Evolutionary conservation across 2,113 vertebrate genomes (phyloP), one percentile per base, ranked within the genome.

Genomic region (Verasper variegatus): DNA sequence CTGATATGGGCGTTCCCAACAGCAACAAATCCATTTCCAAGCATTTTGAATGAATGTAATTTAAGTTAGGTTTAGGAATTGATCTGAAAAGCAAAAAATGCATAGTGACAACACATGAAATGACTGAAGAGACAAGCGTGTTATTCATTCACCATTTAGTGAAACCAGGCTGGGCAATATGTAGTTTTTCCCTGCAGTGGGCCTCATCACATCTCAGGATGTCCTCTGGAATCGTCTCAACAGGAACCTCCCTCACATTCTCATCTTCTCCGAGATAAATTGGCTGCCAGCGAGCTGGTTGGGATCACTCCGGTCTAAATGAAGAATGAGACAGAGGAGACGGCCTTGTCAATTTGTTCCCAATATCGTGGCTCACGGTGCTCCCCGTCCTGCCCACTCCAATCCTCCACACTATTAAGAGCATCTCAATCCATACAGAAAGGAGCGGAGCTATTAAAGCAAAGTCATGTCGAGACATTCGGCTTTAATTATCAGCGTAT

Each of bases 321-420:
- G 92, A 94, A 90, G 92, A 93, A 88, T 80, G 92, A 94, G 92
- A 75, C 85, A 83, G 85, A 86, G 78, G 81, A 86, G 87, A 91
- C 79, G 68, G 89, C 78, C 90, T 84, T 93, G 91, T 93, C 93
- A 94, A 94, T 94, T 95, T 94, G 92, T 90, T 92, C 83, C 83
- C 82, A 92, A 92, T 92, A 92, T 87, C 86, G 72, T 55, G 84
- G 84, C 92, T 90, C 86, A 15, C 7, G 51, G 81, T 66, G 68
- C 87, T 83, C 78, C 84, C 67, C 61, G 51, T 80, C 80, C 88
- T 83, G 90, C 78, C 88, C 68, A 74, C 87, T 89, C 82, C 90
- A 92, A 93, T 93, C 90, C 86, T 23, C 58, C 79, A 58, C 78
- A 56, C 89, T 81, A 91, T 91, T 89, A 91, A 86, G 86, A 82